phyloP scores from a whole-genome alignment of 2,797 vertebrate genomes.

The Acanthurus leucopareius region DNA sequence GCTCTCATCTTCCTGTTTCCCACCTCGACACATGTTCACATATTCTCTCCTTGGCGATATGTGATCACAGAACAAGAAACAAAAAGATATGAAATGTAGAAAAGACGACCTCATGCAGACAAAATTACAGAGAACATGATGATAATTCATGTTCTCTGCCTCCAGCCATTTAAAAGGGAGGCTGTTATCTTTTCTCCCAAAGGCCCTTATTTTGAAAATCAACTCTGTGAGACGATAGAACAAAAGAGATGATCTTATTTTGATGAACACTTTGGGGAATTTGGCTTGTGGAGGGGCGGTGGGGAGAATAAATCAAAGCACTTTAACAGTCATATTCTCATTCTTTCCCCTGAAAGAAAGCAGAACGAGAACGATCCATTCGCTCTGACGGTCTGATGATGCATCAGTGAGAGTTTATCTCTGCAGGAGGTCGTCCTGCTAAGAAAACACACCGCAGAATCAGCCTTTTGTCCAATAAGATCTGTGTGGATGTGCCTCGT shows the following conservation, averaged over 20 bases:
- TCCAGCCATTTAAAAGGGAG: constrained; percentile 3
- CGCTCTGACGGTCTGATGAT: neutral
- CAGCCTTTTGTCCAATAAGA: neutral
- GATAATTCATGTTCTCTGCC: constrained; percentile 8
- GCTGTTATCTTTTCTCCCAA: neutral
- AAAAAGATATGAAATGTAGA: neutral
- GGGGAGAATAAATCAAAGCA: constrained; percentile 11
- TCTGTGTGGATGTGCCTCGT: neutral
- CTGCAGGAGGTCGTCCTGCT: neutral
- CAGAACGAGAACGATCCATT: neutral
- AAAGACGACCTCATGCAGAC: neutral
- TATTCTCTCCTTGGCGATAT: neutral
- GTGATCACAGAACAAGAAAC: neutral
- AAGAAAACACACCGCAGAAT: neutral
- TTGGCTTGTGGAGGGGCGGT: neutral
- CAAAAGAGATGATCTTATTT: constrained; percentile 38
- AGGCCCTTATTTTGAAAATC: neutral
- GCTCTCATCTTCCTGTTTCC: neutral
- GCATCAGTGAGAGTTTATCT: neutral
- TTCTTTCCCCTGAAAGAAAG: neutral
- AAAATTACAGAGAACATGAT: neutral
- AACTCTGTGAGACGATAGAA: neutral
- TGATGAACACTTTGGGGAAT: constrained; percentile 31
- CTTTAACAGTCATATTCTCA: neutral
- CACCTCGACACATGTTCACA: neutral